These are phyloP conservation scores for Amphiduros pacificus DNA, from an alignment of 2,888 invertebrate genomes.

Conservation along the genomic window DNA sequence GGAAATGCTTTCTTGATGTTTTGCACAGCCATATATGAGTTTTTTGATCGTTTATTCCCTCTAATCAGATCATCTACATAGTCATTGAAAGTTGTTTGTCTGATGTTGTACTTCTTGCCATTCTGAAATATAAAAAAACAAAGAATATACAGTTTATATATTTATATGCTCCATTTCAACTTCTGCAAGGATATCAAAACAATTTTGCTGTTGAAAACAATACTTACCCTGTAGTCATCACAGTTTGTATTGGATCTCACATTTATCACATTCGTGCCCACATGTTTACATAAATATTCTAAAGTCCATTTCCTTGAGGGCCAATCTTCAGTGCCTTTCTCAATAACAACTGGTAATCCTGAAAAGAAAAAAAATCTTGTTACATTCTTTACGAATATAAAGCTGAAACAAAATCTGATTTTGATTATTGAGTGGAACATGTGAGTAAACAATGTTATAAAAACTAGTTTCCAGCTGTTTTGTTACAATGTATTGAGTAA, in stretches of 20 bases:
- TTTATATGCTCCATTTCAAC: background rate
- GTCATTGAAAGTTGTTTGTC: constrained; percentile 32
- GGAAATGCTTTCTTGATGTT: constrained; percentile 37
- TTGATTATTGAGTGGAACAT: no score
- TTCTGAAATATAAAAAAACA: constrained; percentile 18
- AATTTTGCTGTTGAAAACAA: background rate
- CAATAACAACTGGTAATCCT: constrained; percentile 34
- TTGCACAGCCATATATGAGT: constrained; percentile 39
- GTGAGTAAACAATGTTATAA: no score
- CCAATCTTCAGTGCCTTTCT: constrained; percentile 27
- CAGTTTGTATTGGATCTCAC: constrained; percentile 35
- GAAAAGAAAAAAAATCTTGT: background rate
- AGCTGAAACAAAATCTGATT: no score
- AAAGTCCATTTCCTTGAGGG: constrained; percentile 35
- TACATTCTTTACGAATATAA: no score
- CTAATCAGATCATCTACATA: constrained; percentile 32
- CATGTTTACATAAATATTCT: constrained; percentile 27
- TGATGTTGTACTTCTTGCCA: constrained; percentile 34
- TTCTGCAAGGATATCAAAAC: background rate
- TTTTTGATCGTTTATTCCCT: constrained; percentile 29
- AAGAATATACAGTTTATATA: background rate
- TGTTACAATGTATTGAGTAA: no score
- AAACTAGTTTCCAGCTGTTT: no score
- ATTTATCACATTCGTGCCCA: constrained; percentile 29
- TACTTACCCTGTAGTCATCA: constrained; percentile 32